Base-by-base conservation (phyloP, 2,888 invertebrate genomes). In the Leptura quadrifasciata region DNA sequence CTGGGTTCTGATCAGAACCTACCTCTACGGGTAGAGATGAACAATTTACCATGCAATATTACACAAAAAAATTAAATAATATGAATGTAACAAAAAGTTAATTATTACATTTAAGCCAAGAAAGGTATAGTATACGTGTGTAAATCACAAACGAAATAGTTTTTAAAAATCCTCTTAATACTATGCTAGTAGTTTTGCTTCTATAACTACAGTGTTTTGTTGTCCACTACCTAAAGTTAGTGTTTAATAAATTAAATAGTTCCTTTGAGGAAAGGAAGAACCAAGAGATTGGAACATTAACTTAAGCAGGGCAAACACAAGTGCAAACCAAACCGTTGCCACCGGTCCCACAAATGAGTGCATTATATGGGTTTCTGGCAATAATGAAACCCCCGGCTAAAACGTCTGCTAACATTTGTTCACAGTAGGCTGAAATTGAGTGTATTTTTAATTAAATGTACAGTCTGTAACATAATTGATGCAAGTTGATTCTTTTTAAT, bases 401-500 rank as follows among this genome's bases (percentile, higher is more conserved):
- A n/a, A n/a, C 47, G 3, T 8, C 8, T 31, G 4, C 47, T 47
- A 47, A 47, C 47, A 39, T 47, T 47, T 47, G 12, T 47, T 47
- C 47, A 47, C 15, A n/a, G 47, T n/a, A 2, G 47, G 47, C 47
- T 47, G 47, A 47, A 47, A 15, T n/a, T 47, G n/a, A 47, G 47
- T 47, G n/a, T 47, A 47, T 47, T 47, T n/a, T 47, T 47, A 47
- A 47, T 47, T 47, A 47, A 15, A 47, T n/a, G 47, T 47, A 47
- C 47, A n/a, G 47, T n/a, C 47, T 47, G 47, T n/a, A 12, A 6
- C 47, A 47, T 47, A n/a, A n/a, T 15, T 12, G n/a, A 12, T 10
- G 10, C 8, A 47, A 15, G 8, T 12, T 2, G 3, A 10, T 47
- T 15, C 2, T 10, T 47, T 47, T 2, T 47, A 47, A 15, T 47